These are phyloP conservation scores for Bos indicus DNA, from an alignment of 2,113 vertebrate genomes.

Conservation along the genomic window DNA sequence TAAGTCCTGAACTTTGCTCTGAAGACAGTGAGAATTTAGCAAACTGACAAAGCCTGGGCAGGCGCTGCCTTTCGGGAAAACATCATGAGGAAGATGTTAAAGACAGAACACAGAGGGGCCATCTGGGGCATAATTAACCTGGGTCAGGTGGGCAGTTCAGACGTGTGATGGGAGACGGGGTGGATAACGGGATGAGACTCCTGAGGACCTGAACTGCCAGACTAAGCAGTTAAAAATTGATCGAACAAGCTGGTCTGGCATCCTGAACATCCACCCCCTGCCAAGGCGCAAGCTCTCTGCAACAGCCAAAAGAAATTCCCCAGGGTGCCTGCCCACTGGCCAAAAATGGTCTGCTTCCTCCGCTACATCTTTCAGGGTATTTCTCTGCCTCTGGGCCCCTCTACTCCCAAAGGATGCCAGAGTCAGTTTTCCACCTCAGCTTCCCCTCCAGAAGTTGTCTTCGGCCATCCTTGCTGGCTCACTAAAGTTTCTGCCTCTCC, in stretches of 20 bases:
- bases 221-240: not conserved
- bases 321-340: not conserved
- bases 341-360: not conserved
- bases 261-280: not conserved
- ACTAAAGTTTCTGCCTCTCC: not conserved
- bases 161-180: not conserved
- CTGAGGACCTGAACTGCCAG: not conserved
- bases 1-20: not conserved
- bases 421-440: not conserved
- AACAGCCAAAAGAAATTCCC: not conserved
- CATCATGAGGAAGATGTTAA: not conserved
- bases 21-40: not conserved
- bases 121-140: not conserved
- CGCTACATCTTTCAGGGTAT: not conserved
- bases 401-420: not conserved
- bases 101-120: not conserved
- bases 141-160: not conserved
- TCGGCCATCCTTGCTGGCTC: not conserved
- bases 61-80: not conserved
- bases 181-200: not conserved
- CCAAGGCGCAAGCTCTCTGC: not conserved
- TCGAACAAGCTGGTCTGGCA: not conserved
- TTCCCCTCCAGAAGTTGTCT: not conserved
- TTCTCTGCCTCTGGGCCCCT: not conserved
- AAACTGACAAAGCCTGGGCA: not conserved